Base-by-base conservation (phyloP, 2,113 vertebrate genomes). In the Scalopus aquaticus region DNA sequence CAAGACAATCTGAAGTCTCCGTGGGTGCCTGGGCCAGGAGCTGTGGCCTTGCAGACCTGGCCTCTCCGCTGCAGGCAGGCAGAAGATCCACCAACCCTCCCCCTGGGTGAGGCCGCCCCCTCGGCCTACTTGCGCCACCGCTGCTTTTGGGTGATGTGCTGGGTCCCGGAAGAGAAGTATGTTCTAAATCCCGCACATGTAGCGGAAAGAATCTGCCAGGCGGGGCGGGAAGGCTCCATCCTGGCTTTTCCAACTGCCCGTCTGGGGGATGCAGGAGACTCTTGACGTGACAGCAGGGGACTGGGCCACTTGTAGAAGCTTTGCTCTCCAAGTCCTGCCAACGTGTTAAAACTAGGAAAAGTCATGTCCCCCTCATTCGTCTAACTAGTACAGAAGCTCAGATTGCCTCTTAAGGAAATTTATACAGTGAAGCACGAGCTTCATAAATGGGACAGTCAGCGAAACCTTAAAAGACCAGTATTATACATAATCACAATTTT, bases 361-460 rank as follows among this genome's bases (percentile, higher is more conserved):
- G 39, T 86, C 11, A 73, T 79, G 46, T 82, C 35, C 88, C 91
- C 77, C 30, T 49, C 51, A 17, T 56, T 94, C 32, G 76, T 39
- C 69, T 82, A 54, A 87, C 49, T n/a, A 70, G 35, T 42, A 39
- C 32, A 94, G 73, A 32, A 72, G 7, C 76, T 20, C 22, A 64
- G 19, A 32, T 82, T 42, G 81, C 28, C 56, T 72, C 80, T 96
- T 85, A 69, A 84, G 16, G 88, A 84, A 58, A 90, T 56, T 87
- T 30, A 56, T 9, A 65, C 46, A 10, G 46, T 12, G 46, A 49
- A 49, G 10, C 10, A 10, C 11, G 46, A 49, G 11, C 46, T 49
- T 49, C 11, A 49, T 49, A 49, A 49, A 49, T 10, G 11, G 11
- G 46, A 49, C 8, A 49, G 35, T 82, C 32, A 90, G 39, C 30